Evolutionary conservation across 2,797 vertebrate genomes (phyloP).

Genomic region (Falco cherrug): DNA sequence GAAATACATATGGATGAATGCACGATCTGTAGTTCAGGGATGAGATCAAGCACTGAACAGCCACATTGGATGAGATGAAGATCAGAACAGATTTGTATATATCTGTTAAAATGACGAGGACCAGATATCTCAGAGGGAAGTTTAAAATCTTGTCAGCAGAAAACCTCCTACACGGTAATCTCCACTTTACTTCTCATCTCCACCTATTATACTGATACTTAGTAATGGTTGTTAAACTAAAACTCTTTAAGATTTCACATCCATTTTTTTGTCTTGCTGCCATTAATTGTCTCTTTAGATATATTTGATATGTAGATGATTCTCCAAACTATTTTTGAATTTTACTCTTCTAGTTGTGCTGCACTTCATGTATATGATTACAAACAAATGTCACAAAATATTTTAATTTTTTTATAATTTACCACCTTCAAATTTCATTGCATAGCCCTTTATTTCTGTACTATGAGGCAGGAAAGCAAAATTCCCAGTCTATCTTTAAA

Average conservation of each 20-base stretch:
- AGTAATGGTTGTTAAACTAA: background rate
- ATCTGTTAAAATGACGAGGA: background rate
- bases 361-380: background rate
- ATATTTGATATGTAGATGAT: background rate
- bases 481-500: background rate
- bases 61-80: background rate
- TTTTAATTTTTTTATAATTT: background rate
- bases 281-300: background rate
- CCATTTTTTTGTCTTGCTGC: background rate
- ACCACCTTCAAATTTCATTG: background rate
- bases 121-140: background rate
- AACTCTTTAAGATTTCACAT: background rate
- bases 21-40: background rate
- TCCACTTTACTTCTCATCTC: background rate
- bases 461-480: background rate
- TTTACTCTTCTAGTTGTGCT: background rate
- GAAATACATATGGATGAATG: background rate
- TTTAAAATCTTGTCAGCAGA: background rate
- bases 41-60: background rate
- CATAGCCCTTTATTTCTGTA: background rate
- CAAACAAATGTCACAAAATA: background rate
- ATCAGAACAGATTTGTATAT: background rate
- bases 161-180: background rate
- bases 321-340: background rate
- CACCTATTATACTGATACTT: background rate